phyloP scores from a whole-genome alignment of 2,797 vertebrate genomes.

The Podargus strigoides region DNA sequence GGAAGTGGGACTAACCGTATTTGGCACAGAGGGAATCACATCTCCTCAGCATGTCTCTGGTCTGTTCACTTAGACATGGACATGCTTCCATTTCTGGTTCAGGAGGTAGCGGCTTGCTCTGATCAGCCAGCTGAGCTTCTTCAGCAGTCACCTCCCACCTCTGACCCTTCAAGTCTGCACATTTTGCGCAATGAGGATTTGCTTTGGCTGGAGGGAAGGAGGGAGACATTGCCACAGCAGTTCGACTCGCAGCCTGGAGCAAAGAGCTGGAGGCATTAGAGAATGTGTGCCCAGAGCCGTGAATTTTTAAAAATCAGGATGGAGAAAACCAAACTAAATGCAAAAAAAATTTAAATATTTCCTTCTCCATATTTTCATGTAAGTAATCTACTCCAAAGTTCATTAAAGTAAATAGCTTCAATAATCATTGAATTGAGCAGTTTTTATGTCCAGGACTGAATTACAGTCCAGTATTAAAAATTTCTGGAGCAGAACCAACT shows the following conservation, averaged over 20 bases:
- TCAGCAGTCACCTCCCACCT: not conserved
- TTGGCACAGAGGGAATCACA: not conserved
- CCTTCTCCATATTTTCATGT: not conserved
- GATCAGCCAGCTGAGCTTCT: not conserved
- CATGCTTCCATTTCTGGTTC: not conserved
- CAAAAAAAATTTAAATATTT: not conserved
- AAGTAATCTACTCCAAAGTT: not conserved
- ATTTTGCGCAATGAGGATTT: not conserved
- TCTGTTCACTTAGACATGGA: not conserved
- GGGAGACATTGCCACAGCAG: not conserved
- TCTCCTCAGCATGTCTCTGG: not conserved
- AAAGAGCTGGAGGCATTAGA: not conserved
- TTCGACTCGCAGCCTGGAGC: not conserved
- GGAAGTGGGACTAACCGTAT: not conserved
- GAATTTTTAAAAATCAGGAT: not conserved
- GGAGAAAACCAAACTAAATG: not conserved
- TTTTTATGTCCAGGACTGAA: not conserved
- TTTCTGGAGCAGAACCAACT: conserved; percentile 14
- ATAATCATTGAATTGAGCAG: not conserved
- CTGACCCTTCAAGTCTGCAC: not conserved
- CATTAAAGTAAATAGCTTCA: conserved; percentile 7
- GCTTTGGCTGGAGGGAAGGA: not conserved
- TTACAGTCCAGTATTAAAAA: conserved; percentile 21
- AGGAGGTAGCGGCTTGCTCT: not conserved
- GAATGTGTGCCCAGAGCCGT: not conserved